These are phyloP conservation scores for Cydia amplana DNA, from an alignment of 1,140 invertebrate species.

Conservation along the genomic window DNA sequence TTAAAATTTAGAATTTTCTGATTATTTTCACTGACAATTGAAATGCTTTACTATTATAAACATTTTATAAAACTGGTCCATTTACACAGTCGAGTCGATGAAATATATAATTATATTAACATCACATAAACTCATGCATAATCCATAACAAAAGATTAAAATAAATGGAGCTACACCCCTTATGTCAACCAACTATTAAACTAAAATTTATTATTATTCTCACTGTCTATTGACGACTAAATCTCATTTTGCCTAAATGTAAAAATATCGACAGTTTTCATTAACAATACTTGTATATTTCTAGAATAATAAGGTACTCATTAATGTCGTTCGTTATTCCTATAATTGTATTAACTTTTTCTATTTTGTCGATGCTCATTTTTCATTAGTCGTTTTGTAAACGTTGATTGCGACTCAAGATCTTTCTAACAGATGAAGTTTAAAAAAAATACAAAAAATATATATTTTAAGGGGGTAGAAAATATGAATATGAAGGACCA, in stretches of 20 bases:
- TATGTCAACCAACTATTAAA: neutral
- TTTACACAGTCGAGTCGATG: conserved; percentile 58
- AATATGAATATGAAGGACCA: neutral
- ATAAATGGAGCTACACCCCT: conserved; percentile 17
- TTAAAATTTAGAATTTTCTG: no score
- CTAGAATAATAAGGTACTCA: conserved; percentile 37
- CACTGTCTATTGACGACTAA: conserved; percentile 32
- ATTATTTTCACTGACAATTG: conserved; percentile 62
- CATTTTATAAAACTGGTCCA: conserved; percentile 65
- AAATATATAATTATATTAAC: conserved; percentile 43
- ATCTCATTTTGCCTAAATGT: conserved; percentile 29
- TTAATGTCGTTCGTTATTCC: conserved; percentile 23
- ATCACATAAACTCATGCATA: conserved; percentile 63
- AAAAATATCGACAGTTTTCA: conserved; percentile 49
- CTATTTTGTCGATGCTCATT: conserved; percentile 21
- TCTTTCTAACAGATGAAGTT: neutral
- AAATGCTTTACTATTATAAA: conserved; percentile 40
- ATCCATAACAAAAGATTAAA: conserved; percentile 51
- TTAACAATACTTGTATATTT: conserved; percentile 41
- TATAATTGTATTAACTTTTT: neutral
- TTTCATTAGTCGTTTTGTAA: neutral
- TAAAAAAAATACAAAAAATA: neutral
- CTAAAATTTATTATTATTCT: conserved; percentile 32
- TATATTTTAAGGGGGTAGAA: neutral
- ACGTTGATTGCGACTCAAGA: neutral